Evolutionary conservation across 2,888 invertebrate genomes (phyloP), one percentile per base, ranked within the genome.

Genomic region (Tetheella fluctuosa): DNA sequence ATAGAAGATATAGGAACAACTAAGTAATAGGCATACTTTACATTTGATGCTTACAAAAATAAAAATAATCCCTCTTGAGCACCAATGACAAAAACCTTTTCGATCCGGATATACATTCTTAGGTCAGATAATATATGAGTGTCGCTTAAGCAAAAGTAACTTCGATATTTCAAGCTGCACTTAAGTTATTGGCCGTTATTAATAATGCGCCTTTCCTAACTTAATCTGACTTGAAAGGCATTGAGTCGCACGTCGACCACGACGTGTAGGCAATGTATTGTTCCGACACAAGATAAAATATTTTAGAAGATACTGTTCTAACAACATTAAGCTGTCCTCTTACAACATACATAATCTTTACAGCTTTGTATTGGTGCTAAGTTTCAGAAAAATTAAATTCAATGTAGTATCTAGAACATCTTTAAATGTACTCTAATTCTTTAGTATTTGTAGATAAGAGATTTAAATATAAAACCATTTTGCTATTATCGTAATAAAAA

Each of bases 121-220:
- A 88, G 86, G 81, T 81, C 80, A 80, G 70, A 82, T 89, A 88
- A 91, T 88, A 87, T 86, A 92, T 85, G 82, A 83, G 80, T 83
- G 87, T 91, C 90, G 84, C 89, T 91, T 91, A 91, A 89, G 90
- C 89, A 88, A 90, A 90, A 90, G 87, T 89, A 85, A 87, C 85
- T 88, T 83, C 90, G 88, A 92, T 92, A 91, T 91, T 90, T 91
- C 90, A 91, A 90, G 85, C 83, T 74, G 75, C 79, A 77, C 83
- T 84, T 90, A 90, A 92, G 84, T 90, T 92, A 92, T 92, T 90
- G 91, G 88, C 82, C 80, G 89, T 89, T 92, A 91, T 92, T 91
- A 91, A 91, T 90, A 92, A 91, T 81, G 80, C 81, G 84, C 84
- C 88, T 90, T 90, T 89, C 87, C 86, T 89, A 88, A 90, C 88